Base-by-base conservation (phyloP, 2,797 vertebrate genomes). In the Notamacropus eugenii region DNA sequence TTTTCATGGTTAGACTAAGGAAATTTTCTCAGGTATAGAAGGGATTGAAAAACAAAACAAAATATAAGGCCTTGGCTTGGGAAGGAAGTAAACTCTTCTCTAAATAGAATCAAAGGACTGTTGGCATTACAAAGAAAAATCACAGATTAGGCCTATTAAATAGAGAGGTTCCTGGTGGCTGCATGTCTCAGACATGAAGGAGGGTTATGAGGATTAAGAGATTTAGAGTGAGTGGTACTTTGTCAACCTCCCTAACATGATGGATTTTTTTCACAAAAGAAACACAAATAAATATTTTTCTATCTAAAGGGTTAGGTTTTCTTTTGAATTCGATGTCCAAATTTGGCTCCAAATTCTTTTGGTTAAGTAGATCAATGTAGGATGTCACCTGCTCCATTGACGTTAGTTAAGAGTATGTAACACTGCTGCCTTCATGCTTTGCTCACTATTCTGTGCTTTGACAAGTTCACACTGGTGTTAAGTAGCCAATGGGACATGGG, bases 1-100 rank as follows among this genome's bases (percentile, higher is more conserved):
- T 52, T 95, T 98, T 95, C 97, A 95, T 97, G 96, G 97, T 97
- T 98, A 93, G 92, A 93, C 27, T 97, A 96, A 97, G 59, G 95
- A 96, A 97, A 98, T 97, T 97, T 62, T 96, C 14, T 96, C 97
- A 98, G 93, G 95, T 55, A 96, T 40, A 92, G 74, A 98, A 95
- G 92, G 62, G 67, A 90, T 97, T 97, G 31, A 90, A 54, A 96
- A 56, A 22, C 22, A 82, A 40, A 74, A 74, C 67, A 74, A 97
- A 98, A 92, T n/a, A 52, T 82, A 93, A 97, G 58, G 1, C n/a
- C 67, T 95, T 96, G 93, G 27, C 67, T 96, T 97, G 56, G 54
- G 93, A 97, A 97, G 5, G 90, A 93, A 95, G 62, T 95, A 91
- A 96, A 91, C 54, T 97, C 54, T 92, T 40, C 91, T 91, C 31